Base-by-base conservation (phyloP, 2,888 invertebrate species). In the Apodemia hepburni region DNA sequence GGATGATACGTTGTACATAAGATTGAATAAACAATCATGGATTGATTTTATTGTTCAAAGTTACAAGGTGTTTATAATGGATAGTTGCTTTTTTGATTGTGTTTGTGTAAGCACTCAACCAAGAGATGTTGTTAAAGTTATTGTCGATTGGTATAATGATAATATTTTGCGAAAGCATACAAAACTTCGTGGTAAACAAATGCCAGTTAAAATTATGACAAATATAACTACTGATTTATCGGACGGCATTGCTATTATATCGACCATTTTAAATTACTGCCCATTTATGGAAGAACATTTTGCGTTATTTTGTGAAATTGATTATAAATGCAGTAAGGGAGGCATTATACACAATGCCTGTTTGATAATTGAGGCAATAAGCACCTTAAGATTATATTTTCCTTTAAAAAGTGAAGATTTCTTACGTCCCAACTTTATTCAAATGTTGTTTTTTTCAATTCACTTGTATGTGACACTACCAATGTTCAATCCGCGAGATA, bases 1-100 rank as follows among this genome's bases (percentile, higher is more conserved):
- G 15, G 78, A 90, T 68, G 61, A 69, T 2, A 65, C 68, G 29
- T 74, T 87, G 65, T 91, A 78, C 68, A 68, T 82, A 33, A 81
- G 89, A 69, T 71, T 90, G 47, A 85, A 79, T 67, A 91, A 89
- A 72, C 91, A 90, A 75, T 86, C 87, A 66, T 95, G 94, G 94
- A 71, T 94, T 18, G 94, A 94, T 73, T 80, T 94, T 45, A 84
- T 94, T 70, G 75, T 94, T 62, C 94, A 94, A 78, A 92, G 92
- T 57, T 94, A 93, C 71, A 94, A 94, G 79, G 87, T 91, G 27
- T 92, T 93, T 58, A 78, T 93, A 7, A 78, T 93, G 72, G 85
- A 85, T 15, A 84, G 89, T 69, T 86, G 92, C 66, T 90, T 89
- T 66, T 87, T 87, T 73, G 89, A 91, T 59, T 89, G 87, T 65